Evolutionary conservation across 2,797 vertebrate genomes (phyloP), one percentile per base, ranked within the genome.

Genomic region (Sebastes steindachneri): DNA sequence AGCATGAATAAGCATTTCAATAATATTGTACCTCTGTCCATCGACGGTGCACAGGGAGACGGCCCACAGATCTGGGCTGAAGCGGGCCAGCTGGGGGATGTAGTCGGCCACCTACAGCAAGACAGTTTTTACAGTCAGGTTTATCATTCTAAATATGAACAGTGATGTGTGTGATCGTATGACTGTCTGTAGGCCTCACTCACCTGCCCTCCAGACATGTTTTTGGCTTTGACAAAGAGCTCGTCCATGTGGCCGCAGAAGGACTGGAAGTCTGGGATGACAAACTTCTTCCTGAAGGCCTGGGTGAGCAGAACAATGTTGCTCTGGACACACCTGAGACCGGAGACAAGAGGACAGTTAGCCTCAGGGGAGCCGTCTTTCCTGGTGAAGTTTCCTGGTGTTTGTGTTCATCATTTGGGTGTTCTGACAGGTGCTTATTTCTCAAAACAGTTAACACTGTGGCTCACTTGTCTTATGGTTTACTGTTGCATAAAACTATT

Each of bases 261-360:
- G 0, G 98, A 96, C 96, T 97, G 96, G 86, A 98, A 99, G 94
- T 99, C 99, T 25, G 99, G 99, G 95, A 99, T 98, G 84, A 99
- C 98, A 84, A 99, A 99, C 95, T 99, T 99, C 95, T 98, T 97
- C 87, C 99, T 95, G 93, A 99, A 99, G 65, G 98, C 99, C 95
- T 99, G 99, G 45, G 99, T 99, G 82, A 99, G 96, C 92, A 99
- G 93, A 33, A 99, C 98, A 45, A 99, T 99, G 95, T 99, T 99
- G 95, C 97, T 99, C 87, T 99, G 98, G 84, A 99, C 98, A 91
- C 99, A 99, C 92, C 99, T 99, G 87, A 41, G 78, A 79, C 35
- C 58, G 9, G 51, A 54, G 10, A 25, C 35, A 8, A 48, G 23
- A 15, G 3, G 26, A 15, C 8, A n/a, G 51, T 53, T 5, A 31